Evolutionary conservation across 2,797 vertebrate genomes (phyloP).

Genomic region (Novumbra hubbsi): DNA sequence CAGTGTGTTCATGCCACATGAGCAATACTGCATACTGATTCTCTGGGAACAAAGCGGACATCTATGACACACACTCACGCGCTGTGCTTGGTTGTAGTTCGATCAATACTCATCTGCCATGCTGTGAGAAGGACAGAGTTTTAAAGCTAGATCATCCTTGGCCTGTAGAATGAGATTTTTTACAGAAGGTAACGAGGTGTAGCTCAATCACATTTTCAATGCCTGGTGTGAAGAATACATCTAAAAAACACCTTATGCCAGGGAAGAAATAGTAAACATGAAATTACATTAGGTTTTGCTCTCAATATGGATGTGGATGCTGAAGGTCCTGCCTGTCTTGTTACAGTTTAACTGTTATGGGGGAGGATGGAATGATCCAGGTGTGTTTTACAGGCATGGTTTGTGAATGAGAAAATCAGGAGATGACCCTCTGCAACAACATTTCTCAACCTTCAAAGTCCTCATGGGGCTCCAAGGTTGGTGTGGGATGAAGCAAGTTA

Average conservation of each 20-base stretch:
- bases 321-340: background rate
- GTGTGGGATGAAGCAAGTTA: background rate
- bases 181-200: slow-evolving; percentile 16
- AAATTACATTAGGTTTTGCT: background rate
- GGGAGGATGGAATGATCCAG: background rate
- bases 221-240: background rate
- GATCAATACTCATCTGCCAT: too few relatives aligned
- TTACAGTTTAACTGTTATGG: background rate
- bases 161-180: background rate
- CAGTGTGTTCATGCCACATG: background rate
- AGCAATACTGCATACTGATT: slow-evolving; percentile 3
- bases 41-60: slow-evolving; percentile 21
- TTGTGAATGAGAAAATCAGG: background rate
- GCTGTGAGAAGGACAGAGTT: background rate
- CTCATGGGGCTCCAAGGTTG: background rate
- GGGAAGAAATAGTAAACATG: too few relatives aligned
- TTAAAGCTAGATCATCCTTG: background rate
- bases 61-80: background rate
- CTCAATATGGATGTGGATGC: background rate
- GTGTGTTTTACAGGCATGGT: background rate
- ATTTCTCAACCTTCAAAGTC: background rate
- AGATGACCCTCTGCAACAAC: background rate
- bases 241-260: too few relatives aligned
- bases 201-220: slow-evolving; percentile 6
- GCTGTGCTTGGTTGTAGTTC: background rate